Conservation (phyloP, 2,797 vertebrate genomes). For the Adelosebastes latens region DNA sequence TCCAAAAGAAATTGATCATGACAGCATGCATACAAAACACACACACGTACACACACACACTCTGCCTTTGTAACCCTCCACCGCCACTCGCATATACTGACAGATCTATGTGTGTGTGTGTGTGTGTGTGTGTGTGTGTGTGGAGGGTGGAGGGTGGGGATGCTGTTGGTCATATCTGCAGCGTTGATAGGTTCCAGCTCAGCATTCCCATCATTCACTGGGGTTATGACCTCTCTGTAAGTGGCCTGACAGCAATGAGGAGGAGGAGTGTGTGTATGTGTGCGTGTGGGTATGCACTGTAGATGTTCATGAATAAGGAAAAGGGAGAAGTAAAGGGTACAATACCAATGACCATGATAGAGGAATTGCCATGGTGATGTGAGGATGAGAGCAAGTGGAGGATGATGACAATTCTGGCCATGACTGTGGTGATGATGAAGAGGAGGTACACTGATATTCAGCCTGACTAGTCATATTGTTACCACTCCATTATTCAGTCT, state of each 20-base stretch:
- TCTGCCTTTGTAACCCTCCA: conserved; percentile 13
- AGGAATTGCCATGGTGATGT: conserved; percentile 24
- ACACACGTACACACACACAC: background rate
- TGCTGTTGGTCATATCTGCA: conserved; percentile 59
- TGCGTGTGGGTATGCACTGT: background rate
- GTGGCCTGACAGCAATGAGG: conserved; percentile 67
- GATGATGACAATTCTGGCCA: conserved; percentile 6
- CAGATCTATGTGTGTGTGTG: conserved; percentile 31
- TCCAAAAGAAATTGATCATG: conserved; percentile 74
- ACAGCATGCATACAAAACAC: conserved; percentile 55
- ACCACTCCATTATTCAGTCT: background rate
- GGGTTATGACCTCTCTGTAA: conserved; percentile 81
- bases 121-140: conserved; percentile 1
- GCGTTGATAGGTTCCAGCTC: conserved; percentile 75
- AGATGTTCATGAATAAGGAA: conserved; percentile 52
- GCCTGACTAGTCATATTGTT: background rate
- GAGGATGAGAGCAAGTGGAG: conserved; percentile 5
- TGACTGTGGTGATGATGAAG: conserved; percentile 11
- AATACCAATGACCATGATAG: conserved; percentile 22
- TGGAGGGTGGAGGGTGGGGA: background rate
- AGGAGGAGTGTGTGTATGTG: conserved; percentile 19
- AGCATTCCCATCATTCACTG: conserved; percentile 77
- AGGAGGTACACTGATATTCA: background rate
- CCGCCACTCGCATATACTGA: conserved; percentile 28
- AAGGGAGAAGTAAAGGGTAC: conserved; percentile 36